Evolutionary conservation across 1,140 invertebrate species (phyloP).

Genomic region (Tetragnatha versicolor): DNA sequence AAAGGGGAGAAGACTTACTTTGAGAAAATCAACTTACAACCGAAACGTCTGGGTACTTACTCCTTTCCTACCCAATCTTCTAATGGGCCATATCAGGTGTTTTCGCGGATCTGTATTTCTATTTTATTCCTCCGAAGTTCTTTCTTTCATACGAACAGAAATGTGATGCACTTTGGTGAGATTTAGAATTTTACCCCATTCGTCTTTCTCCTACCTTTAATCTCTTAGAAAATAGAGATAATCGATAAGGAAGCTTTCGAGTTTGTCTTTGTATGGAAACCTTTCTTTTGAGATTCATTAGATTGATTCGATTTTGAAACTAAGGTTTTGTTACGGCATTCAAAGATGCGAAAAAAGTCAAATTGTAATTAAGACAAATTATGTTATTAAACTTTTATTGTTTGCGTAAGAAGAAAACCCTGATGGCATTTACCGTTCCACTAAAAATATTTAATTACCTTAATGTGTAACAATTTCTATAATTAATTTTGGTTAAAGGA

Average conservation of each 20-base stretch:
- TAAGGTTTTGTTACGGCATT: too few species aligned
- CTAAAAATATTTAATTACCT: too few species aligned
- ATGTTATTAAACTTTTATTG: too few species aligned
- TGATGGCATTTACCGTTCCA: too few species aligned
- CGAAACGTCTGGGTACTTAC: neutral
- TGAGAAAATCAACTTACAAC: slow-evolving; percentile 32
- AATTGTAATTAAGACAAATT: too few species aligned
- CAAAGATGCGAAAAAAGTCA: too few species aligned
- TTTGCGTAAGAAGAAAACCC: too few species aligned
- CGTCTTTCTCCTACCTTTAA: slow-evolving; percentile 20
- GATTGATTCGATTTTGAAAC: too few species aligned
- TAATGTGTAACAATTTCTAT: too few species aligned
- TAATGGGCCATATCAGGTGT: slow-evolving; percentile 51
- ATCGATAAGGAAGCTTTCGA: slow-evolving; percentile 25
- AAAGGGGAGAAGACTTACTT: neutral
- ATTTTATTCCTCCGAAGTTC: neutral
- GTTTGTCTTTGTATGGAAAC: neutral
- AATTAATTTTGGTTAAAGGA: too few species aligned
- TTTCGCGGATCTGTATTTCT: neutral
- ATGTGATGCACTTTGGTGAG: slow-evolving; percentile 16
- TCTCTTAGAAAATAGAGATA: slow-evolving; percentile 32
- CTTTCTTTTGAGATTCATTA: too few species aligned
- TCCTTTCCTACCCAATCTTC: slow-evolving; percentile 27
- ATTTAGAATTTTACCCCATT: slow-evolving; percentile 39
- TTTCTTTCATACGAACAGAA: neutral